phyloP scores from a whole-genome alignment of 2,113 vertebrate genomes.

The Hemiscyllium ocellatum region DNA sequence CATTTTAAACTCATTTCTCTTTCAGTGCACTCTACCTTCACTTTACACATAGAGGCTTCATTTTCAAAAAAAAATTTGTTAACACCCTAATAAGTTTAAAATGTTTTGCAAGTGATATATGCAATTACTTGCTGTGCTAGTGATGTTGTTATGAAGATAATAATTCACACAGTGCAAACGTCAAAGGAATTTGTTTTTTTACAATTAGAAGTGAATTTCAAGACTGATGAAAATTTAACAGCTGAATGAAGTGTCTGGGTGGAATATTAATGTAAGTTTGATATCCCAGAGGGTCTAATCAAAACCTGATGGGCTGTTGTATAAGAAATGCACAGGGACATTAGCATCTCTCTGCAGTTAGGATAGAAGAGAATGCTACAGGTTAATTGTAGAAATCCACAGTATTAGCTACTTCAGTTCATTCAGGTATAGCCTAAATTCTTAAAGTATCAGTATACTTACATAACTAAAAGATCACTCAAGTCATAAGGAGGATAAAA shows the following conservation, averaged over 20 bases:
- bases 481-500: background rate
- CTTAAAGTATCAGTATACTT: background rate
- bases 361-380: slow-evolving; percentile 7
- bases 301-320: slow-evolving; percentile 7
- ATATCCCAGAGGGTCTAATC: slow-evolving; percentile 19
- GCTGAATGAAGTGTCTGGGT: slow-evolving; percentile 21
- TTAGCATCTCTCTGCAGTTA: background rate
- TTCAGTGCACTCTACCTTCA: background rate
- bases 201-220: background rate
- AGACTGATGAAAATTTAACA: slow-evolving; percentile 6
- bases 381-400: background rate
- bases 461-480: background rate
- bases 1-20: slow-evolving; percentile 1
- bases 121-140: background rate
- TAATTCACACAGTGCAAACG: background rate
- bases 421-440: background rate
- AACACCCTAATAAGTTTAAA: slow-evolving; percentile 16
- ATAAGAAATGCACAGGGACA: background rate
- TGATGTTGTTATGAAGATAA: background rate
- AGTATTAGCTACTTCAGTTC: background rate
- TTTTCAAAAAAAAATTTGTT: background rate
- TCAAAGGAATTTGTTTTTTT: slow-evolving; percentile 1
- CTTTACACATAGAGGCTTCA: background rate
- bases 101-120: background rate
- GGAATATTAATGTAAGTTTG: slow-evolving; percentile 13